A percentile compares a stretch with the other conserved stretches of the same genome.
Evolutionary conservation across 2,113 vertebrate species (phyloP).

Genomic region (Platysteira castanea): DNA sequence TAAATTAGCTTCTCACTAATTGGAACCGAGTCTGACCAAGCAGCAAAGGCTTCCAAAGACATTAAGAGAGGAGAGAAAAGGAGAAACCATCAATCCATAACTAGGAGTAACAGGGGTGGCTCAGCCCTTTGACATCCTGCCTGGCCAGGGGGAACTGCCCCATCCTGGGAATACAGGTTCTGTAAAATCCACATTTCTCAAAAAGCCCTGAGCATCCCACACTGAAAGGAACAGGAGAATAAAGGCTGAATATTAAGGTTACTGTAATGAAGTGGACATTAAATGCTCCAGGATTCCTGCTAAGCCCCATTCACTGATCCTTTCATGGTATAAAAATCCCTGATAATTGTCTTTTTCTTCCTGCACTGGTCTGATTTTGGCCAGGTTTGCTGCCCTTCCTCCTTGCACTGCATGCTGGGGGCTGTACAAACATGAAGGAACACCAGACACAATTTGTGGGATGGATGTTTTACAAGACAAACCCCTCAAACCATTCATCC

Average conservation of each 20-base stretch:
- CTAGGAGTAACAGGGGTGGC: background rate
- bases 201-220: background rate
- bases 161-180: background rate
- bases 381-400: background rate
- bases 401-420: background rate
- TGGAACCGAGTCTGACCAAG: background rate
- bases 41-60: background rate
- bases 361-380: background rate
- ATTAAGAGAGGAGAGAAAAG: background rate
- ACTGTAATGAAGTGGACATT: background rate
- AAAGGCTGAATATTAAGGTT: background rate
- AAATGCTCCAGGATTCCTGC: background rate
- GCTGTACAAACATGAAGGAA: background rate
- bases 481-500: background rate
- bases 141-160: background rate
- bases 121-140: background rate
- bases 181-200: background rate
- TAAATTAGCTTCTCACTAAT: slow-evolving; percentile 12
- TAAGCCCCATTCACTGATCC: accelerated
- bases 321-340: background rate
- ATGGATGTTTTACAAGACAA: background rate
- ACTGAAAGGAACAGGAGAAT: background rate
- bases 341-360: background rate
- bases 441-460: accelerated
- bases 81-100: background rate